A percentile compares a stretch with the other conserved stretches of the same genome.
Conservation (phyloP, 2,888 invertebrate species). For the Alcis repandata region DNA sequence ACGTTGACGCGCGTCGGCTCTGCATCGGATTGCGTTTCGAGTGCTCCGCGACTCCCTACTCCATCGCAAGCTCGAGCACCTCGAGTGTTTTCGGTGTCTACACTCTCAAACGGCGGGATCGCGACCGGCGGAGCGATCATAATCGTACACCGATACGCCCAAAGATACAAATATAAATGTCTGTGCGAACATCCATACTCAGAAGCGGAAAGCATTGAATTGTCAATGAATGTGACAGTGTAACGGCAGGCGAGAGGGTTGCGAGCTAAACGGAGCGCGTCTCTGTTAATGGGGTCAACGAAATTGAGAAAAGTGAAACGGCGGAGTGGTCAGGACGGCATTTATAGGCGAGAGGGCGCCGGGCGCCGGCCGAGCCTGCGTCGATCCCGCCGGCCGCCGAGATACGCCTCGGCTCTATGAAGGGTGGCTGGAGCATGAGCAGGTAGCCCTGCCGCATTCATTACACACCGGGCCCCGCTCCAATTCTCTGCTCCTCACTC, state of each 20-base stretch:
- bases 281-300: constrained; percentile 79
- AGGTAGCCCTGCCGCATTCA: constrained; percentile 48
- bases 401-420: constrained; percentile 2
- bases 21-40: constrained; percentile 65
- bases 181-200: constrained; percentile 59
- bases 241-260: constrained; percentile 68
- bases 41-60: constrained; percentile 48
- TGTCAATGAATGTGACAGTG: constrained; percentile 75
- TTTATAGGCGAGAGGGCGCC: constrained; percentile 67
- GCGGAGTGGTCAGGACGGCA: constrained; percentile 66
- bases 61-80: constrained; percentile 42
- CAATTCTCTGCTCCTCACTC: constrained; percentile 52
- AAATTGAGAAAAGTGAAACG: constrained; percentile 83
- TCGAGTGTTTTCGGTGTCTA: constrained; percentile 59
- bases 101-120: constrained; percentile 50
- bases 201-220: constrained; percentile 70
- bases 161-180: constrained; percentile 20
- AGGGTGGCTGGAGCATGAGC: constrained; percentile 1
- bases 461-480: constrained; percentile 54
- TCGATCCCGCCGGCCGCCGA: constrained; percentile 45
- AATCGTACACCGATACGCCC: constrained; percentile 28
- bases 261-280: constrained; percentile 70
- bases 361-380: constrained; percentile 49
- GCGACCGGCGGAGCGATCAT: constrained; percentile 22
- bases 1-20: constrained; percentile 64